Evolutionary conservation across 1,140 invertebrate genomes (phyloP), one percentile per base, ranked within the genome.

Genomic region (Calliphora vicina): DNA sequence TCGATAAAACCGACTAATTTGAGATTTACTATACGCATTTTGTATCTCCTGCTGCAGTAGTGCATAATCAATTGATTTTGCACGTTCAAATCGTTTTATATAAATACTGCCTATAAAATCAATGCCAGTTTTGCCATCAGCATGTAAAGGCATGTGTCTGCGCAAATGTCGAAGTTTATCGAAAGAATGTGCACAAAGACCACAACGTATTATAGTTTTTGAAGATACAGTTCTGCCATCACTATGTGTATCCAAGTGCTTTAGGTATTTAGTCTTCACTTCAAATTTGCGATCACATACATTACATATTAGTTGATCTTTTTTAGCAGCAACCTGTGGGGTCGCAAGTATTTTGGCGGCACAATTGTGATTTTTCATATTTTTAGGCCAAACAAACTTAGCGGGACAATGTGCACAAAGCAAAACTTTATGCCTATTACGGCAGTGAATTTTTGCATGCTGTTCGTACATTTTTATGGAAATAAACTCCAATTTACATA

Each of bases 381-480:
- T 90, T 67, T 90, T 85, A 25, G 73, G 25, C 88, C 88, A 90
- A 20, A 88, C 85, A 78, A 90, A 90, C 83, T 86, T 89, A 0
- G 87, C 88, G 0, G 88, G 88, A 80, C 89, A 90, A 3, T 83
- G 84, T 2, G 83, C 50, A 82, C 89, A 90, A 9, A 78, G 82
- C 45, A 86, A 84, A 8, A 85, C 83, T 73, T 85, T 88, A 0
- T 85, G 42, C 23, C 81, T 82, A 57, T 85, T 87, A 1, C 84
- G 42, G 29, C 89, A 90, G 15, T 90, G 89, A 8, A 82, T 84
- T 3, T 81, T 85, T 15, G 84, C 45, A 80, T 90, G 89, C 26
- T 84, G 83, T 8, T 86, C 83, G 43, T 85, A 84, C 20, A 90
- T 80, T 26, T 45, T 84, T 3, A 12, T 8, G 23, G 85, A 89